phyloP scores from a whole-genome alignment of 2,797 vertebrate genomes.

The Spatula versicolor region DNA sequence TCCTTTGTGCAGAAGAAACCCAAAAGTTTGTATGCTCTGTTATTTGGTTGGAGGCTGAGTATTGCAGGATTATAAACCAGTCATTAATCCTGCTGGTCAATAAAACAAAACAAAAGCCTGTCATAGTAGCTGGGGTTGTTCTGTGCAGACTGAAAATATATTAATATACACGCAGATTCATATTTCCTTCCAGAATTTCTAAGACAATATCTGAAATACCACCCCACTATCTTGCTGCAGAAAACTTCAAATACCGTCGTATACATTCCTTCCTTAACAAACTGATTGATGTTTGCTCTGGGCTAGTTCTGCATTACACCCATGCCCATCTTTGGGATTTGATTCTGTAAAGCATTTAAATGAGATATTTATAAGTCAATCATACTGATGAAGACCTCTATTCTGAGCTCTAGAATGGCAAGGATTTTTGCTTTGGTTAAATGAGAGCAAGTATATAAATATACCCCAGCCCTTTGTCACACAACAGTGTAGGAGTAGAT shows the following conservation, averaged over 20 bases:
- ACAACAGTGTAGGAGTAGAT: constrained; percentile 33
- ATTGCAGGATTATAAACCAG: constrained; percentile 8
- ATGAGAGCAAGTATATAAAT: constrained; percentile 34
- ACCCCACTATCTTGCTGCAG: neutral
- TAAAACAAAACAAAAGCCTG: neutral
- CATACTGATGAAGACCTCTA: neutral
- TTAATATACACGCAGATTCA: neutral
- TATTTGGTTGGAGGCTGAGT: neutral
- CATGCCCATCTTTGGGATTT: neutral
- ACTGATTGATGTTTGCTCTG: neutral
- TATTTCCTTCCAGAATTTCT: neutral
- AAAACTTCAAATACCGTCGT: neutral
- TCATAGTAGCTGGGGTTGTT: neutral
- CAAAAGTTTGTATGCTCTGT: neutral
- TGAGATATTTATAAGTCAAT: neutral
- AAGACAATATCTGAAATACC: neutral
- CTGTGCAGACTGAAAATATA: neutral
- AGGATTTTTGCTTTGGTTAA: constrained; percentile 19
- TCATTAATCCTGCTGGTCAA: constrained; percentile 16
- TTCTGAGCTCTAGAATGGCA: neutral
- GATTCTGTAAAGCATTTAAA: neutral
- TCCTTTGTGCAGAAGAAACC: constrained; percentile 6
- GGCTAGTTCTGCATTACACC: neutral
- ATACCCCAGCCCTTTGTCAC: constrained; percentile 31
- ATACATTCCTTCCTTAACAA: neutral